Conservation (phyloP, 2,797 vertebrate species). For the Loris lydekkerianus region DNA sequence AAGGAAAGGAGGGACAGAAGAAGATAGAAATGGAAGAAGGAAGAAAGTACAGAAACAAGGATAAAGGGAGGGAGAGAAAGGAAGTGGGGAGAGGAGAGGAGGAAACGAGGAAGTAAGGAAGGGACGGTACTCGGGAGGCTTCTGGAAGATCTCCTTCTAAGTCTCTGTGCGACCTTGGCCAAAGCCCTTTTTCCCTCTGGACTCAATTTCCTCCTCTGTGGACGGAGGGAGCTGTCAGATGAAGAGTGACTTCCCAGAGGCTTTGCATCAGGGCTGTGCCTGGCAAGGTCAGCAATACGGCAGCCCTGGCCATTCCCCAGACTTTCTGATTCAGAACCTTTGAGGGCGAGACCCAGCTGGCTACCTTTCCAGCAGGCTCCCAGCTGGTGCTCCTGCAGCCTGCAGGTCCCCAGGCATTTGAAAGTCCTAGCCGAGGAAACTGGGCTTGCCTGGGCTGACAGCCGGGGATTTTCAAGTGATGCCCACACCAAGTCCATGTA, state of each 20-base stretch:
- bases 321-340: background rate
- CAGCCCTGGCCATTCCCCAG: accelerated
- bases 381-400: background rate
- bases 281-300: background rate
- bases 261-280: background rate
- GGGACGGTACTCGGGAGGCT: background rate
- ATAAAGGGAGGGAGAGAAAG: background rate
- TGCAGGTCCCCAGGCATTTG: background rate
- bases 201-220: background rate
- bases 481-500: no score
- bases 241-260: background rate
- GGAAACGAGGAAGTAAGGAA: background rate
- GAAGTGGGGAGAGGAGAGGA: background rate
- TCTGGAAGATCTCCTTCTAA: background rate
- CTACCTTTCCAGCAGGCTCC: background rate
- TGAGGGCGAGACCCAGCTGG: background rate
- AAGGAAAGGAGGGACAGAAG: background rate
- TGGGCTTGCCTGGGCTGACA: background rate
- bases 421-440: background rate
- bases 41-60: background rate
- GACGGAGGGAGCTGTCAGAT: background rate
- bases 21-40: no score
- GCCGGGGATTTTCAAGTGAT: background rate
- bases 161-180: no score
- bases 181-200: background rate